phyloP scores from a whole-genome alignment of 1,140 invertebrate species.

The Glossosoma conforme region DNA sequence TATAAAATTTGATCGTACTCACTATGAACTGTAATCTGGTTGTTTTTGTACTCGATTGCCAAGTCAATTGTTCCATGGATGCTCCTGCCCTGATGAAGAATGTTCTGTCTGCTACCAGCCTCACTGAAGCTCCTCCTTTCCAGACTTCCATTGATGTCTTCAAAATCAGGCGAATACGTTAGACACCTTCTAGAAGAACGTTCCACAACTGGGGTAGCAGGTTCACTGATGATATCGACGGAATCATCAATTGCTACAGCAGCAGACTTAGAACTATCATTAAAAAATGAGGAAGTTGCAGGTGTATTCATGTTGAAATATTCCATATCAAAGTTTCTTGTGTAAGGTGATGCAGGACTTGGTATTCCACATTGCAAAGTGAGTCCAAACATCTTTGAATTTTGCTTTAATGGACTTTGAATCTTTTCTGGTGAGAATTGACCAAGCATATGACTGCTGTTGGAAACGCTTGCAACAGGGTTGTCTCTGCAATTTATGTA shows the following conservation, averaged over 20 bases:
- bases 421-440: constrained; percentile 23
- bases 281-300: constrained; percentile 14
- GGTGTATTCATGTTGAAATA: constrained; percentile 19
- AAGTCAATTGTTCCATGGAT: constrained; percentile 18
- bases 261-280: constrained; percentile 16
- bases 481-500: constrained; percentile 11
- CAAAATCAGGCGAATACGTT: constrained; percentile 27
- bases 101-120: constrained; percentile 10
- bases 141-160: constrained; percentile 10
- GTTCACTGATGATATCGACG: constrained; percentile 25
- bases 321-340: constrained; percentile 14
- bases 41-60: constrained; percentile 15
- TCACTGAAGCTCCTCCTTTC: constrained; percentile 9
- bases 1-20: constrained; percentile 24
- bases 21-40: constrained; percentile 28
- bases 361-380: constrained; percentile 29
- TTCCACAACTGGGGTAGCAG: constrained; percentile 25
- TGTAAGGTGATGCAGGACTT: constrained; percentile 21
- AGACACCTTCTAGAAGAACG: constrained; percentile 26
- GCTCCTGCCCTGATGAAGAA: constrained; percentile 13
- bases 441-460: constrained; percentile 23
- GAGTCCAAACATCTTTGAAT: constrained; percentile 25
- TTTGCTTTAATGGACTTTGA: neutral
- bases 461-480: constrained; percentile 10
- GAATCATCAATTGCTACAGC: constrained; percentile 18